Evolutionary conservation across 2,888 invertebrate genomes (phyloP).

Genomic region (Drosophila meridionalis): DNA sequence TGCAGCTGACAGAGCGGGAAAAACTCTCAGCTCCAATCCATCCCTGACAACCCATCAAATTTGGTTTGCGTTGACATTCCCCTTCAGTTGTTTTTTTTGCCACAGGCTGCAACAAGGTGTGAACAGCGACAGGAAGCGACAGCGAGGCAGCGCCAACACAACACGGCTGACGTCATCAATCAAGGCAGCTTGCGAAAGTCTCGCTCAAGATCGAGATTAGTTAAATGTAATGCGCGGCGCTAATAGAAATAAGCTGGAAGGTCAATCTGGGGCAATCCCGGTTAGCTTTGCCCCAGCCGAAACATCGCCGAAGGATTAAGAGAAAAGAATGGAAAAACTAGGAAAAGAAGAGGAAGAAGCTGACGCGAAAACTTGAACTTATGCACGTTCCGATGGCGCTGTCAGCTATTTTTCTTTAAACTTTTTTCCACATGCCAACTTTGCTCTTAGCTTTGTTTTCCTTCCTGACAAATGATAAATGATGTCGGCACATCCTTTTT

Average conservation of each 20-base stretch:
- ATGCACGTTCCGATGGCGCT: slow-evolving; percentile 65
- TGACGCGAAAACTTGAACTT: slow-evolving; percentile 59
- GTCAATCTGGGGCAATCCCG: neutral
- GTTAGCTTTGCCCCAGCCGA: neutral
- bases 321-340: neutral
- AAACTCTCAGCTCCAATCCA: neutral
- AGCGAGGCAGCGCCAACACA: slow-evolving; percentile 4
- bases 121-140: slow-evolving; percentile 8
- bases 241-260: slow-evolving; percentile 4
- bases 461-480: slow-evolving; percentile 70
- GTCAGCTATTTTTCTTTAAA: slow-evolving; percentile 68
- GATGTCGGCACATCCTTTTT: slow-evolving; percentile 55
- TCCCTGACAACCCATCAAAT: slow-evolving; percentile 39
- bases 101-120: slow-evolving; percentile 27
- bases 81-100: neutral
- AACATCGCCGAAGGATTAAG: neutral
- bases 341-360: neutral
- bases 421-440: slow-evolving; percentile 71
- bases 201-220: slow-evolving; percentile 3
- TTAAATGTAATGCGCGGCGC: slow-evolving; percentile 1
- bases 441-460: slow-evolving; percentile 50
- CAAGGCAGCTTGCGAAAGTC: neutral
- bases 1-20: slow-evolving; percentile 45
- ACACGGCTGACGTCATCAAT: slow-evolving; percentile 7
- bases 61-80: slow-evolving; percentile 40